A percentile compares a stretch with the other conserved stretches of the same genome.
Evolutionary conservation across 2,888 invertebrate species (phyloP).

Genomic region (Tetranychus truncatus): DNA sequence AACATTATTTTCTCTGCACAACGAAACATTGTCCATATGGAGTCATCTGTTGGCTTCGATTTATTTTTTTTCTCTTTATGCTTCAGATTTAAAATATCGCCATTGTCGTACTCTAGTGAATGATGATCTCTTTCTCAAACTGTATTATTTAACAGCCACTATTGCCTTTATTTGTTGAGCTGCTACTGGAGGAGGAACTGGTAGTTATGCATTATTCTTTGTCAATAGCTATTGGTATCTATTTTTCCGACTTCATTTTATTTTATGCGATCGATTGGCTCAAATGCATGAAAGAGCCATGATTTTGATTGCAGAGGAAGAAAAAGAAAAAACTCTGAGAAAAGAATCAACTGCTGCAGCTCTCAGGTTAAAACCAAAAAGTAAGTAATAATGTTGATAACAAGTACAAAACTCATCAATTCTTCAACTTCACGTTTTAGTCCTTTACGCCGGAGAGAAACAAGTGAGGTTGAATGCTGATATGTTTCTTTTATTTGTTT

Average conservation of each 20-base stretch:
- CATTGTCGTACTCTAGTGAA: not conserved
- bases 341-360: constrained; percentile 51
- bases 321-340: constrained; percentile 44
- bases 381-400: constrained; percentile 33
- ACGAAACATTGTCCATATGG: not conserved
- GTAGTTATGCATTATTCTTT: constrained; percentile 64
- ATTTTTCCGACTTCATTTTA: constrained; percentile 82
- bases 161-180: too few relatives aligned
- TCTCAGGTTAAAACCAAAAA: constrained; percentile 60
- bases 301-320: constrained; percentile 31
- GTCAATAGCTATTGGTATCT: constrained; percentile 92
- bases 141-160: not conserved
- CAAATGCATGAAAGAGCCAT: constrained; percentile 55
- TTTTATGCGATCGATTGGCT: constrained; percentile 70
- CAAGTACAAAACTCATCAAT: not conserved
- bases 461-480: not conserved
- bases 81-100: not conserved
- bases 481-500: not conserved
- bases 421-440: not conserved
- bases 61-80: not conserved
- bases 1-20: not conserved
- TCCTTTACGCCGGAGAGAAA: not conserved
- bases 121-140: not conserved
- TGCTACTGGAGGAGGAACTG: too few relatives aligned
- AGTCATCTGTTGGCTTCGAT: not conserved